Evolutionary conservation across 2,113 vertebrate genomes (phyloP).

Genomic region (Himantopus leucocephalus): DNA sequence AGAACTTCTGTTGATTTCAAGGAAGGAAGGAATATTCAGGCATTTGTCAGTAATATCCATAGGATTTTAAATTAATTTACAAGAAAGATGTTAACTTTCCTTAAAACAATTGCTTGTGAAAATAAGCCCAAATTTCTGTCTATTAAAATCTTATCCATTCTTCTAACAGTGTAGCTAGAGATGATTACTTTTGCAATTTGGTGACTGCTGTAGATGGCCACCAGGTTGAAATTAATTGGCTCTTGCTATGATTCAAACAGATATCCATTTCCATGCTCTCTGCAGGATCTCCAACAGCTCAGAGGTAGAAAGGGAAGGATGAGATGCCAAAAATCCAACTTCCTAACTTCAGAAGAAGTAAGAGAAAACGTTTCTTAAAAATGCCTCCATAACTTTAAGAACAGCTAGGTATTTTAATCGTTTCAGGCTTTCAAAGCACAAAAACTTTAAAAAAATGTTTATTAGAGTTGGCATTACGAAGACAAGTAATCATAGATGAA

Average conservation of each 20-base stretch:
- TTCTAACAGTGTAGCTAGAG: neutral
- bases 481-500: neutral
- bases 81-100: neutral
- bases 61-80: neutral
- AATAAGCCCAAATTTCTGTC: neutral
- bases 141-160: neutral
- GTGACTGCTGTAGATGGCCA: neutral
- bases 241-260: neutral
- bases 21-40: neutral
- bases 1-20: neutral
- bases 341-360: neutral
- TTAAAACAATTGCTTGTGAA: neutral
- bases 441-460: neutral
- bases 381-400: neutral
- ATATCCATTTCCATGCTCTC: neutral
- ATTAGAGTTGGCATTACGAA: neutral
- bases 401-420: neutral
- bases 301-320: neutral
- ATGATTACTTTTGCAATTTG: neutral
- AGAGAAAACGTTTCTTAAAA: neutral
- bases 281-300: neutral
- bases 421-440: neutral
- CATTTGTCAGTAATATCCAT: neutral
- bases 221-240: neutral
- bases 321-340: neutral